A percentile compares a stretch with the other conserved stretches of the same genome.
Conservation (phyloP, 2,888 invertebrate species). For the Perithous albicinctus region DNA sequence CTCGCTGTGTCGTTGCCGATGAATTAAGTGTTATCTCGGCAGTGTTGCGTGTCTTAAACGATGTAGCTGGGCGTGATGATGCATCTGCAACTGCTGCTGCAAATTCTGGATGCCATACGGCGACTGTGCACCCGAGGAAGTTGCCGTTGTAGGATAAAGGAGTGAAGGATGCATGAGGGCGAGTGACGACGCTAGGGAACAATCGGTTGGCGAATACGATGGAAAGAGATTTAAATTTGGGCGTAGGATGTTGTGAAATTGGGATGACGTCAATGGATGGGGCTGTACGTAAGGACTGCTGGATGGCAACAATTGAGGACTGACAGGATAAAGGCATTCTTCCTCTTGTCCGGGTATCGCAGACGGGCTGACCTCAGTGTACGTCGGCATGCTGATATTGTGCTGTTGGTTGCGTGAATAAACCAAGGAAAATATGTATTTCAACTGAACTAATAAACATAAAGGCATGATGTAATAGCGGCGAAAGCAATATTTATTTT, state of each 20-base stretch:
- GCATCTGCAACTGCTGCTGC: constrained; percentile 75
- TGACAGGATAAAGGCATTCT: constrained; percentile 82
- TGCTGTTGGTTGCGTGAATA: constrained; percentile 78
- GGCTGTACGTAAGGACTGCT: constrained; percentile 81
- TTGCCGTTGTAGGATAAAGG: constrained; percentile 65
- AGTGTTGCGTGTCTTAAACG: constrained; percentile 79
- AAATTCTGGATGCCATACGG: constrained; percentile 69
- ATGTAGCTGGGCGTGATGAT: constrained; percentile 78
- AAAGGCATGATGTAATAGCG: constrained; percentile 2
- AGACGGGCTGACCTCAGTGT: constrained; percentile 78
- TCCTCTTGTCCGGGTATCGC: constrained; percentile 80
- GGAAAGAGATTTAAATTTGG: constrained; percentile 58
- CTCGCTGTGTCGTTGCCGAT: constrained; percentile 55
- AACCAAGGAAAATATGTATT: constrained; percentile 71
- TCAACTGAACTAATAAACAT: background rate
- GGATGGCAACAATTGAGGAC: constrained; percentile 80
- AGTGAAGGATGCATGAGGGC: constrained; percentile 73
- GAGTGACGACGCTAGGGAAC: constrained; percentile 55
- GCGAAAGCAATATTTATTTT: background rate
- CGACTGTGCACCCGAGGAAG: constrained; percentile 65
- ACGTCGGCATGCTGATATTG: constrained; percentile 82
- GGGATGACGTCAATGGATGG: constrained; percentile 80
- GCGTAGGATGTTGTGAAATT: constrained; percentile 78
- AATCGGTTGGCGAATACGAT: constrained; percentile 60
- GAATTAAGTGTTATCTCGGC: constrained; percentile 79